Percentiles rank a stretch among this genome's conserved stretches.
Conservation (phyloP, 2,113 vertebrate genomes). For the Tenrec ecaudatus region DNA sequence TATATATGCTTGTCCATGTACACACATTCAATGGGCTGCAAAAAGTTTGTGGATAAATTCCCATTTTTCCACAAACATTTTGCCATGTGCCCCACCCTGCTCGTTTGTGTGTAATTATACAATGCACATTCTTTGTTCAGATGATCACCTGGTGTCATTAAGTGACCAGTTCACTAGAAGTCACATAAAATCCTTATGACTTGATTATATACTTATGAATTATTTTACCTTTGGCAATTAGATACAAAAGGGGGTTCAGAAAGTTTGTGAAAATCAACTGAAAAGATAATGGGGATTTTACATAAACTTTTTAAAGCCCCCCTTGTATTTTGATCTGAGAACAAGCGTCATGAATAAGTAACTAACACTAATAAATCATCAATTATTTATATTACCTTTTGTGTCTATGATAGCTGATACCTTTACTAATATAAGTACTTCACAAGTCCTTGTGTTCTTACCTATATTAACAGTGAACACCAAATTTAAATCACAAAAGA, state of each 20-base stretch:
- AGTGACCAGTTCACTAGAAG: neutral
- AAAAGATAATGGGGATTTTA: too few species aligned
- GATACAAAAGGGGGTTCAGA: neutral
- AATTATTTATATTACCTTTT: constrained; percentile 33
- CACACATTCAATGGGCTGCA: too few species aligned
- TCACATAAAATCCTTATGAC: neutral
- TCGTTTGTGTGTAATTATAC: neutral
- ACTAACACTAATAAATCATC: constrained; percentile 22
- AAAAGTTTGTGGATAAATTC: too few species aligned
- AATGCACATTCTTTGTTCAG: constrained; percentile 49
- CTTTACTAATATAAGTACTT: neutral
- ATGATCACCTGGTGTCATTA: constrained; percentile 65
- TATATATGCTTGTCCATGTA: constrained; percentile 23
- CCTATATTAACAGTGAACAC: neutral
- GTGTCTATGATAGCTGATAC: neutral
- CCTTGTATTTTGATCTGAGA: constrained; percentile 16
- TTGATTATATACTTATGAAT: constrained; percentile 48
- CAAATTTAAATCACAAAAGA: constrained; percentile 4
- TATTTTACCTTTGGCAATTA: constrained; percentile 74
- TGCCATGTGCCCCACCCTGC: too few species aligned
- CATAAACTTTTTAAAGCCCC: too few species aligned
- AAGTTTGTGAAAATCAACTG: too few species aligned
- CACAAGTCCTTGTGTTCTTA: neutral
- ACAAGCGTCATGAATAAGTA: constrained; percentile 56
- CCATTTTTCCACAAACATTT: too few species aligned